Percentiles rank a stretch among this genome's conserved stretches.
Conservation (phyloP, 1,140 invertebrate genomes). For the Notospermus geniculatus region DNA sequence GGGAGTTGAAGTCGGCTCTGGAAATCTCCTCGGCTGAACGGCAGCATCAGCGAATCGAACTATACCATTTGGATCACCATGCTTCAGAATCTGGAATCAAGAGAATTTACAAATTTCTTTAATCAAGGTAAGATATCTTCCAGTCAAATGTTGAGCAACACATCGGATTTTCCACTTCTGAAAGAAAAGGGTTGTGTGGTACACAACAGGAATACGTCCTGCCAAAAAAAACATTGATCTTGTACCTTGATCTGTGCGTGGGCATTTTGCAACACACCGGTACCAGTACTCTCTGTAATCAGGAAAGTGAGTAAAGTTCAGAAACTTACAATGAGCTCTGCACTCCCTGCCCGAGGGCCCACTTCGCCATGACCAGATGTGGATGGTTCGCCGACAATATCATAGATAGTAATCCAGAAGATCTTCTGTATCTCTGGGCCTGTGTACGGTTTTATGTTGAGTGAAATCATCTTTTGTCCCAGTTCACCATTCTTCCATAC, state of each 20-base stretch:
- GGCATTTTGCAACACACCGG: too few species aligned
- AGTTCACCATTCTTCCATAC: conserved; percentile 37
- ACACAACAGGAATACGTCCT: too few species aligned
- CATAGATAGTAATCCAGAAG: conserved; percentile 41
- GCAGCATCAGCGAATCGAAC: conserved; percentile 34
- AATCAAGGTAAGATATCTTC: neutral
- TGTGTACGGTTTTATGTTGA: conserved; percentile 42
- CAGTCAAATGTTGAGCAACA: neutral
- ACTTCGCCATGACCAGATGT: conserved; percentile 39
- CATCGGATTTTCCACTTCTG: too few species aligned
- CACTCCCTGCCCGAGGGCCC: conserved; percentile 29
- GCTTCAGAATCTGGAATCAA: conserved; percentile 40
- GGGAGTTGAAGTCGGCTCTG: neutral
- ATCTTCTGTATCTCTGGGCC: conserved; percentile 48
- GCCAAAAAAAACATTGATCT: too few species aligned
- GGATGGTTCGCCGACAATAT: conserved; percentile 28
- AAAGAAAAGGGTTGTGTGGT: too few species aligned
- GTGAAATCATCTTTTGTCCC: conserved; percentile 34
- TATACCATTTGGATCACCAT: conserved; percentile 50
- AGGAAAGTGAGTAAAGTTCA: neutral
- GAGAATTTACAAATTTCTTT: neutral
- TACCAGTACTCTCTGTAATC: too few species aligned
- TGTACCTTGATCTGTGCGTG: too few species aligned
- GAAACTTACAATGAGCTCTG: conserved; percentile 39
- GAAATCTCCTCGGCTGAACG: conserved; percentile 16